Evolutionary conservation across 2,113 vertebrate species (phyloP).

Genomic region (Taxidea taxus): DNA sequence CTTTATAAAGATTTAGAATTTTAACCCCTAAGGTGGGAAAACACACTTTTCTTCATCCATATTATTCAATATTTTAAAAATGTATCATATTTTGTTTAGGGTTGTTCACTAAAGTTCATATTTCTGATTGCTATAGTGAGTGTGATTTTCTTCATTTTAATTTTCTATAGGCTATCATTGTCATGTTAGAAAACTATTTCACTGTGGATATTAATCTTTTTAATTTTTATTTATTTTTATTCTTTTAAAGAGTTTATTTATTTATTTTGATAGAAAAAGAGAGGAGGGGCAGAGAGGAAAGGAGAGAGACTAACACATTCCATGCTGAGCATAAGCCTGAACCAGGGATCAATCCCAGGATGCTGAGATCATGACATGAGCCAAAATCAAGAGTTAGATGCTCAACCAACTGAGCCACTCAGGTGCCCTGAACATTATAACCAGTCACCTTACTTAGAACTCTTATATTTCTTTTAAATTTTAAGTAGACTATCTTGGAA

Average conservation of each 20-base stretch:
- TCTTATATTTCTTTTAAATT: not conserved
- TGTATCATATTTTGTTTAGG: not conserved
- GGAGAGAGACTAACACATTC: not conserved
- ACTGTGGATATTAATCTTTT: not conserved
- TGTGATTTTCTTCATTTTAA: not conserved
- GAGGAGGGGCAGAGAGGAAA: not conserved
- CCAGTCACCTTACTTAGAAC: not conserved
- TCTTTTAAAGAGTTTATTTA: not conserved
- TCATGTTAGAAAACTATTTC: not conserved
- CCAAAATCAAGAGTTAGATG: not conserved
- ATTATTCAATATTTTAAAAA: not conserved
- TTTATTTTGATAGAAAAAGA: not conserved
- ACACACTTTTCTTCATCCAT: not conserved
- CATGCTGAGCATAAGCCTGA: not conserved
- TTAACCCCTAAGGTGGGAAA: not conserved
- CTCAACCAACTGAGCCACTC: not conserved
- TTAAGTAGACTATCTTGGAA: not conserved
- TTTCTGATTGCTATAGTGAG: not conserved
- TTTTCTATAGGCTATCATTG: not conserved
- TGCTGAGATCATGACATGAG: not conserved
- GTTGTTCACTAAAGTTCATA: not conserved
- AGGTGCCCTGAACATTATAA: not conserved
- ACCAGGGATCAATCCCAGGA: not conserved
- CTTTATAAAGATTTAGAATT: not conserved
- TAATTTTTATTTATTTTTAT: not conserved